These are phyloP conservation scores for Oscheius sp. DNA, from an alignment of 2,888 invertebrate genomes.

Conservation along the genomic window DNA sequence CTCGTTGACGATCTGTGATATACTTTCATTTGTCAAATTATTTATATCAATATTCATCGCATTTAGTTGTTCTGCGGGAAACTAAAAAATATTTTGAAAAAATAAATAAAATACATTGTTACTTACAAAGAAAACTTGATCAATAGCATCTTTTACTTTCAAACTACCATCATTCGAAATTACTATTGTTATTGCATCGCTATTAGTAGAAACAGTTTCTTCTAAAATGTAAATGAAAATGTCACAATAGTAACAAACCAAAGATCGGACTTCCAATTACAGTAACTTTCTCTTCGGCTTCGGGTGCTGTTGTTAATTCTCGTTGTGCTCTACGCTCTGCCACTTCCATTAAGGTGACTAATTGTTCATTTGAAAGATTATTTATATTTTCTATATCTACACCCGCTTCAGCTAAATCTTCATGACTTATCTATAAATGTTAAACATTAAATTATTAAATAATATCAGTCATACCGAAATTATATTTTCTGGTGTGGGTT, in stretches of 20 bases:
- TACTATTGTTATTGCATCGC: conserved; percentile 43
- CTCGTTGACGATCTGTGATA: conserved; percentile 52
- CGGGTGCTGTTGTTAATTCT: conserved; percentile 1
- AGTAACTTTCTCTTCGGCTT: not conserved
- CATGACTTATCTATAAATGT: conserved; percentile 47
- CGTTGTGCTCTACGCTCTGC: conserved; percentile 38
- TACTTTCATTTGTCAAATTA: conserved; percentile 53
- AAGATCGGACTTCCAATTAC: not conserved
- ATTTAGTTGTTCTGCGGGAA: conserved; percentile 48
- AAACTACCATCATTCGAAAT: conserved; percentile 55
- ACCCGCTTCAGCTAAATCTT: conserved; percentile 57
- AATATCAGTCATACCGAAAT: not conserved
- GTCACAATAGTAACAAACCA: not conserved
- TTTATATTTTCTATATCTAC: conserved; percentile 49
- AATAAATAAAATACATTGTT: too few species aligned
- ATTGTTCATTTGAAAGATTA: conserved; percentile 55
- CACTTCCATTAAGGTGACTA: conserved; percentile 42
- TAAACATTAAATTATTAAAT: not conserved
- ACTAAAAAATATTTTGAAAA: too few species aligned
- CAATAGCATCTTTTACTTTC: conserved; percentile 47
- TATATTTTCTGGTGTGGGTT: not conserved
- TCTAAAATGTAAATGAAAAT: not conserved
- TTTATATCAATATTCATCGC: conserved; percentile 55
- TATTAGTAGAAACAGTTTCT: not conserved
- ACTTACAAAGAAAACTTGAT: conserved; percentile 51